Evolutionary conservation across 2,797 vertebrate species (phyloP), one percentile per base, ranked within the genome.

Genomic region (Acipenser ruthenus): DNA sequence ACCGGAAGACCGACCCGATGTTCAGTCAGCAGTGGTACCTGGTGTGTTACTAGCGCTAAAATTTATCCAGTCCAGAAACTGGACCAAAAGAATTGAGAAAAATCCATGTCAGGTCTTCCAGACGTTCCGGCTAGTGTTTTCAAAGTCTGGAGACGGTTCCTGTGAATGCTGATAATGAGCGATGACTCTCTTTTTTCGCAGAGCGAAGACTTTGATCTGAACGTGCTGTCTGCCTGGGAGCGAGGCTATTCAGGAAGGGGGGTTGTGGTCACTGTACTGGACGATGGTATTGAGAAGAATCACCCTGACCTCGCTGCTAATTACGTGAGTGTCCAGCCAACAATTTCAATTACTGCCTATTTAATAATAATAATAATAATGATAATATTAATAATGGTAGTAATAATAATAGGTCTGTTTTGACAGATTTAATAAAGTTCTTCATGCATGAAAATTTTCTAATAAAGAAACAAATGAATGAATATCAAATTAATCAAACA

Each of bases 21-120:
- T 91, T 90, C 76, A 68, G 65, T 10, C 82, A 80, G 11, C 90
- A 91, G 83, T 91, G 89, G 90, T 88, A 91, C 69, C 78, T 90
- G 88, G 90, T 91, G 75, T 80, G 85, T 67, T 60, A 12, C 13
- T 67, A 50, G 55, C 13, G 62, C 37, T 50, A 60, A 52, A 51
- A 11, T 7, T 62, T 37, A 48, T 48, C 15, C 7, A 47, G 53
- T 23, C 66, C 51, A 18, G 9, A 52, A 11, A 6, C n/a, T 60
- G 23, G 23, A 23, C 23, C 23, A 49, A 50, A 50, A 12, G n/a
- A n/a, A 59, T 50, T 60, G 47, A 47, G 13, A 66, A 49, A 59
- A 10, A 1, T 1, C n/a, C 15, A 12, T 60, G 47, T 60, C 15
- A 62, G 23, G 23, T 37, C 23, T 37, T 37, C 23, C 2, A 2